A percentile compares a stretch with the other conserved stretches of the same genome.
Evolutionary conservation across 2,888 invertebrate species (phyloP).

Genomic region (Apoda limacodes): DNA sequence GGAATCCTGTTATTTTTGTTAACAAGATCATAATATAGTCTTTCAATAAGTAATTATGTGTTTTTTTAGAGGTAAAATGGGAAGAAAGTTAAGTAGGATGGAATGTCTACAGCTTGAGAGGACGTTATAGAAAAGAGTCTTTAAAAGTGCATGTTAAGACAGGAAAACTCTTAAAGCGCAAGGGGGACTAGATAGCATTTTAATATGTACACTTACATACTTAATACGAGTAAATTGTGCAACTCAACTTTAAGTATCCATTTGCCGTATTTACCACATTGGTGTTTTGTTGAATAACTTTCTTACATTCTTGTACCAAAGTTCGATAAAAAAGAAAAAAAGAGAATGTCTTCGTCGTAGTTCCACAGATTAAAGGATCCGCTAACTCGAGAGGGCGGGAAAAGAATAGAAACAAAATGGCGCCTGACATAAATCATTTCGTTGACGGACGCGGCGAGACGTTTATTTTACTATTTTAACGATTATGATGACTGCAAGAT

Average conservation of each 20-base stretch:
- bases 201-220: no score
- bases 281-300: background rate
- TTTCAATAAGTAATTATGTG: no score
- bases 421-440: conserved; percentile 27
- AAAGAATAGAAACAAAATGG: conserved; percentile 26
- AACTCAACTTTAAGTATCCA: background rate
- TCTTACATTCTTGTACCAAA: background rate
- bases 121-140: no score
- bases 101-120: no score
- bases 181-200: no score
- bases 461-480: conserved; percentile 12
- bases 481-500: conserved; percentile 1
- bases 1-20: no score
- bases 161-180: no score
- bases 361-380: conserved; percentile 23
- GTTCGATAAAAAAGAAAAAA: conserved; percentile 1
- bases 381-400: conserved; percentile 27
- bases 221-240: no score
- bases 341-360: conserved; percentile 7
- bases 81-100: no score
- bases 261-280: background rate
- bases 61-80: no score
- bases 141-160: no score
- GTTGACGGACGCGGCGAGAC: conserved; percentile 25
- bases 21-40: no score